phyloP scores from a whole-genome alignment of 2,888 invertebrate genomes.

The Cordilura impudica region DNA sequence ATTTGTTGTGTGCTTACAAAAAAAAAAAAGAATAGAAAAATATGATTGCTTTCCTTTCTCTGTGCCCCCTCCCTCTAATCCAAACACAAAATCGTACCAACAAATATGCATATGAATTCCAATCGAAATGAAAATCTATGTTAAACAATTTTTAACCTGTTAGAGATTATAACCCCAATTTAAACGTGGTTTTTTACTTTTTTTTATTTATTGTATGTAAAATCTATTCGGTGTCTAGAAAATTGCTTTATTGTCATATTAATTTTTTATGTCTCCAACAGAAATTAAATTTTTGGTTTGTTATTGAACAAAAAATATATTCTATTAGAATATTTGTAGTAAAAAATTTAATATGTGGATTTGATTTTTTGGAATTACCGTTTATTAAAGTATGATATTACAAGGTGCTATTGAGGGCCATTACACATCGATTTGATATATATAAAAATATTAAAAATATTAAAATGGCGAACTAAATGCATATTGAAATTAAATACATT shows the following conservation, averaged over 20 bases:
- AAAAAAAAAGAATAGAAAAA: slow-evolving; percentile 12
- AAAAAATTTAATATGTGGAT: slow-evolving; percentile 15
- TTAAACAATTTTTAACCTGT: slow-evolving; percentile 28
- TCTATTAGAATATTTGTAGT: slow-evolving; percentile 22
- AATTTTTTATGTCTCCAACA: slow-evolving; percentile 57
- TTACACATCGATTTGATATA: no score
- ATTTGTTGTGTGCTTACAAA: slow-evolving; percentile 55
- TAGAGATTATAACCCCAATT: slow-evolving; percentile 43
- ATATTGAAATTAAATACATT: no score
- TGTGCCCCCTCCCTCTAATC: slow-evolving; percentile 17
- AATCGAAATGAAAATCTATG: slow-evolving; percentile 61
- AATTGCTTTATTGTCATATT: slow-evolving; percentile 60
- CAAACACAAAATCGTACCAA: slow-evolving; percentile 1
- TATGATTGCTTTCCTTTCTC: slow-evolving; percentile 52
- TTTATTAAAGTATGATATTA: no score
- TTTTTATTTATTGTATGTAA: background rate
- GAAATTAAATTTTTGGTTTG: slow-evolving; percentile 33
- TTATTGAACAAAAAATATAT: slow-evolving; percentile 5
- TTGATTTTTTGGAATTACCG: no score
- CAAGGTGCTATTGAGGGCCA: no score
- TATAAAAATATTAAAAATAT: no score
- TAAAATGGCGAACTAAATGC: no score
- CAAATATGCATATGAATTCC: slow-evolving; percentile 53
- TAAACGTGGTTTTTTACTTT: slow-evolving; percentile 5
- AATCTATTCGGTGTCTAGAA: slow-evolving; percentile 46